These are phyloP conservation scores for Cynopterus sphinx DNA, from an alignment of 2,797 vertebrate species.

Conservation along the genomic window DNA sequence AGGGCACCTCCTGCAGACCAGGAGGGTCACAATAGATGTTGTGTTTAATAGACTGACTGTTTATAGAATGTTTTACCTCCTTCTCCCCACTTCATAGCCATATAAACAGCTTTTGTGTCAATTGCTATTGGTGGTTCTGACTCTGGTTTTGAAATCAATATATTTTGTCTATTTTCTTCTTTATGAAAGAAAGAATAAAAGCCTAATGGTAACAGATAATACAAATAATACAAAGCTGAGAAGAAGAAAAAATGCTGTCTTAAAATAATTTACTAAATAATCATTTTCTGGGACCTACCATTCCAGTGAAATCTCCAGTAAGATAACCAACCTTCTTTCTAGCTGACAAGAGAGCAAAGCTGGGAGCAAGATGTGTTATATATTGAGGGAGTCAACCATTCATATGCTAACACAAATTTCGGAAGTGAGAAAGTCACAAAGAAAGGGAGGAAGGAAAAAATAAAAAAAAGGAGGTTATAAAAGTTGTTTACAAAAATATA, in stretches of 20 bases:
- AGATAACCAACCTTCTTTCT: neutral
- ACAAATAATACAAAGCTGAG: neutral
- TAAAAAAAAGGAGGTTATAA: neutral
- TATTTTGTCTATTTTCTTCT: neutral
- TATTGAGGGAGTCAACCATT: neutral
- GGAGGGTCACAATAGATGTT: neutral
- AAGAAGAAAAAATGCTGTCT: neutral
- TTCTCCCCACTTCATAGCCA: neutral
- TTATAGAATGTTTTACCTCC: neutral
- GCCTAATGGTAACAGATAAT: neutral
- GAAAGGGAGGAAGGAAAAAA: neutral
- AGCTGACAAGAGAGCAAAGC: neutral
- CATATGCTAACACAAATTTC: neutral
- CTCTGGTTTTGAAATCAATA: neutral
- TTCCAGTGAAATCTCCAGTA: neutral
- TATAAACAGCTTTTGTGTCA: neutral
- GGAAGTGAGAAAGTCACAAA: neutral
- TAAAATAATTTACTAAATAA: neutral
- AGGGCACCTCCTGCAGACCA: neutral
- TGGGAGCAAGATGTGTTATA: neutral
- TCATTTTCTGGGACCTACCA: neutral
- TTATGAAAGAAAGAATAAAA: slow-evolving; percentile 15
- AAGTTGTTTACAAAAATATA: neutral
- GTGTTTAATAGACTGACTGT: neutral
- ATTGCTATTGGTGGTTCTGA: neutral